Evolutionary conservation across 2,888 invertebrate genomes (phyloP), one percentile per base, ranked within the genome.

Genomic region (Agrotis puta): DNA sequence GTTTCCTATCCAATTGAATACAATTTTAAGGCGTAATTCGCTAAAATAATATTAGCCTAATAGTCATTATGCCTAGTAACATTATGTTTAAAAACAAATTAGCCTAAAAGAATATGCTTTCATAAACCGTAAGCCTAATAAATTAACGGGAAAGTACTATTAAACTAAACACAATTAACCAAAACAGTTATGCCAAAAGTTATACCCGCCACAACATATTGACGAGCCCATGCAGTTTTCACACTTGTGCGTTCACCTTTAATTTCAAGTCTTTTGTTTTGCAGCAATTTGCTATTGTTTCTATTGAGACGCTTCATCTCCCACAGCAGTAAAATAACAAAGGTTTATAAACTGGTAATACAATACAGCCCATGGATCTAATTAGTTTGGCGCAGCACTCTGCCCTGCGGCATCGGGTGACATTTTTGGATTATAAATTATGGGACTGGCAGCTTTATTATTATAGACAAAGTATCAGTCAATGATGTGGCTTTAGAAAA

Each of bases 221-320:
- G 39, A 11, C 39, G 2, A 0, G 4, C 24, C 2, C n/a, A 11
- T 54, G 54, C 18, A 27, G 18, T 54, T 54, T 5, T 5, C 18
- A 54, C n/a, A 56, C 6, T 5, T 33, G 6, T 56, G n/a, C 56
- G 56, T 56, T 33, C 13, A 3, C n/a, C n/a, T 56, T 56, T 77
- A 70, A 86, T 86, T 86, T 80, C 54, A 72, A 74, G 65, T 63
- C 82, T 86, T 88, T 86, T 88, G 82, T 88, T 84, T 78, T 45
- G 53, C 48, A 81, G 72, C 58, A 73, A 77, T 87, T 86, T 77
- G 74, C 84, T 72, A 84, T 86, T 87, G 87, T 89, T 73, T 77
- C 67, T 65, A 73, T 83, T 80, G 64, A 74, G 68, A 70, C 64
- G 67, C 74, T 75, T 72, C 81, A 68, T 81, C 72, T 85, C 61